A percentile compares a stretch with the other conserved stretches of the same genome.
These are phyloP conservation scores for Bubo blakistoni DNA, from an alignment of 2,113 vertebrate genomes.

Conservation along the genomic window DNA sequence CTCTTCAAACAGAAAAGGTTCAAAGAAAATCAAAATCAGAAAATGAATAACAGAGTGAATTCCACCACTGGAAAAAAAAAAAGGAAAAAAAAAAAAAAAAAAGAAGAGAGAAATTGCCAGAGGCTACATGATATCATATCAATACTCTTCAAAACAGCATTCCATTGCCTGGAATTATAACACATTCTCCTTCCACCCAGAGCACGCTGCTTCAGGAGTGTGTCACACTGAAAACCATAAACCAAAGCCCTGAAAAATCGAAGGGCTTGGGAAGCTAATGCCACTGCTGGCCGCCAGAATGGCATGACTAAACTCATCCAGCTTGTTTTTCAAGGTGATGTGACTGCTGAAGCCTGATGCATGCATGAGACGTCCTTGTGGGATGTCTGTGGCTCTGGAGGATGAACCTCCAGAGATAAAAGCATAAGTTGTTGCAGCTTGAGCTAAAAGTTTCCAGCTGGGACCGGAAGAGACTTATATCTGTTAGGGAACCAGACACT, in stretches of 20 bases:
- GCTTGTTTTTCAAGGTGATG: neutral
- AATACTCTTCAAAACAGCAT: conserved; percentile 71
- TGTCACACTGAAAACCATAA: conserved; percentile 42
- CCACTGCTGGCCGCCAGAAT: neutral
- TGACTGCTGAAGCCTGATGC: neutral
- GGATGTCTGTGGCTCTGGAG: neutral
- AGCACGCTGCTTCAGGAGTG: neutral
- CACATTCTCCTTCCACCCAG: conserved; percentile 46
- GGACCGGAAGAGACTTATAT: neutral
- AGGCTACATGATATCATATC: conserved; percentile 72
- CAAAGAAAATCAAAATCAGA: conserved; percentile 73
- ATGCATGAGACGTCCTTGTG: neutral
- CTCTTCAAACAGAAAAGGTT: conserved; percentile 77
- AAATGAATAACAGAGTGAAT: conserved; percentile 73
- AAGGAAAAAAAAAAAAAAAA: neutral
- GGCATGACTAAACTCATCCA: neutral
- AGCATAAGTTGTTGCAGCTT: neutral
- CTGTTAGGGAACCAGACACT: neutral
- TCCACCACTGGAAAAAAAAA: conserved; percentile 27
- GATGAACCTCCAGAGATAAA: neutral
- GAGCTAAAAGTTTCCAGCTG: neutral
- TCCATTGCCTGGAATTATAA: conserved; percentile 63
- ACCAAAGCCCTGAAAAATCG: conserved; percentile 30
- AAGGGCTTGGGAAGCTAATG: neutral
- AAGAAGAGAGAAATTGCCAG: conserved; percentile 42